A percentile compares a stretch with the other conserved stretches of the same genome.
Conservation (phyloP, 2,888 invertebrate species). For the Bugula neritina region DNA sequence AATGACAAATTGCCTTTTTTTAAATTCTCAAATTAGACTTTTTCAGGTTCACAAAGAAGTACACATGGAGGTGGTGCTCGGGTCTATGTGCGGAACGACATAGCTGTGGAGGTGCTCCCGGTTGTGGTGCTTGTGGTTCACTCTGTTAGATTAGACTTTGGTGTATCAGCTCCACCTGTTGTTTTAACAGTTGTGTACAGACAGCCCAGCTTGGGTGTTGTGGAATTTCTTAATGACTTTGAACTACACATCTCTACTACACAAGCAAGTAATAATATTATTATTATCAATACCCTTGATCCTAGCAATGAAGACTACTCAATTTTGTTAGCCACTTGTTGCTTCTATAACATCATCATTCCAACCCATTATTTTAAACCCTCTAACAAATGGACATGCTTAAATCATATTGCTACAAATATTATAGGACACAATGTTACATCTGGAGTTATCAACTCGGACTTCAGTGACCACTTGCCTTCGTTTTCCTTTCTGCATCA, state of each 20-base stretch:
- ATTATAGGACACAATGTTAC: neutral
- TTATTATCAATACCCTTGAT: too few relatives aligned
- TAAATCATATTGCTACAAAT: neutral
- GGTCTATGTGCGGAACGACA: neutral
- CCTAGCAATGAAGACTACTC: too few relatives aligned
- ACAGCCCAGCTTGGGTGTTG: neutral
- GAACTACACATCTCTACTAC: neutral
- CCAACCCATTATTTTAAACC: neutral
- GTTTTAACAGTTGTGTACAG: neutral
- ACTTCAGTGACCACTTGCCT: too few relatives aligned
- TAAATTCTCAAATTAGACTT: neutral
- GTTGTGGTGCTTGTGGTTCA: neutral
- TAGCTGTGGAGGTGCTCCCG: neutral
- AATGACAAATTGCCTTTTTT: neutral
- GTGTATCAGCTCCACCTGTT: neutral
- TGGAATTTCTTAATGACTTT: neutral
- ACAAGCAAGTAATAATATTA: too few relatives aligned
- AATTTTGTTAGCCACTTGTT: too few relatives aligned
- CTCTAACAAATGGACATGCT: neutral
- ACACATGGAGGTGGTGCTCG: neutral
- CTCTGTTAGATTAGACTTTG: neutral
- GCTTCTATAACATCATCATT: neutral
- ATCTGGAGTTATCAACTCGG: neutral
- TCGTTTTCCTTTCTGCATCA: too few relatives aligned
- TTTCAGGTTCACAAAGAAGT: neutral